A percentile compares a stretch with the other conserved stretches of the same genome.
These are phyloP conservation scores for Aplochiton taeniatus DNA, from an alignment of 2,797 vertebrate species.

Conservation along the genomic window DNA sequence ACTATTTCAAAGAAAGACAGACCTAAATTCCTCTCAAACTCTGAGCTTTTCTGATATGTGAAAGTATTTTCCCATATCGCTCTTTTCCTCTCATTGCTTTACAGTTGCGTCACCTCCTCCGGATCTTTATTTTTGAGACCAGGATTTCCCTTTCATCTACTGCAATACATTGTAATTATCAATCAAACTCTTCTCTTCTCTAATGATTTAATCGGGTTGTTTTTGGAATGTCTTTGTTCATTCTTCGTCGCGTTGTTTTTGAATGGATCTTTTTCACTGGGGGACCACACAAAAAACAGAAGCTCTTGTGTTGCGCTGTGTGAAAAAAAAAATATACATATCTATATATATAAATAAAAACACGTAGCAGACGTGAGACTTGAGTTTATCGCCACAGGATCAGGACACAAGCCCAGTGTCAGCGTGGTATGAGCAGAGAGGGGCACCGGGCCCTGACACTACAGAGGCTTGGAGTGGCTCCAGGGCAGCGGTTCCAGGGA, in stretches of 20 bases:
- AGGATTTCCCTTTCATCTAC: slow-evolving; percentile 5
- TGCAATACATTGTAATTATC: slow-evolving; percentile 14
- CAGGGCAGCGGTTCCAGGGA: slow-evolving; percentile 53
- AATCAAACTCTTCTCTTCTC: slow-evolving; percentile 13
- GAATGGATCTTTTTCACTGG: too few relatives aligned
- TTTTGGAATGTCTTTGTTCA: slow-evolving; percentile 20
- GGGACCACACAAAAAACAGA: slow-evolving; percentile 11
- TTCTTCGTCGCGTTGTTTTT: too few relatives aligned
- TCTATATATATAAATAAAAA: too few relatives aligned
- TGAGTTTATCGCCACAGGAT: slow-evolving; percentile 43
- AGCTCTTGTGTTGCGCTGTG: slow-evolving; percentile 33
- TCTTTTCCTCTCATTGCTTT: slow-evolving; percentile 43
- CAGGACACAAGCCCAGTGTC: slow-evolving; percentile 60
- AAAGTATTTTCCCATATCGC: slow-evolving; percentile 28
- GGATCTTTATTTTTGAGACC: slow-evolving; percentile 4
- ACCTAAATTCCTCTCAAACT: slow-evolving; percentile 48
- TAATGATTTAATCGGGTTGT: neutral
- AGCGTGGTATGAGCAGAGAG: slow-evolving; percentile 65
- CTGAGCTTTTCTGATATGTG: slow-evolving; percentile 34
- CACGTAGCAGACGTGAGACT: slow-evolving; percentile 44
- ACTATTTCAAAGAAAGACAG: slow-evolving; percentile 61
- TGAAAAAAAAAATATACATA: too few relatives aligned
- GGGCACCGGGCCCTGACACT: slow-evolving; percentile 49
- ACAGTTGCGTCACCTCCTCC: slow-evolving; percentile 51
- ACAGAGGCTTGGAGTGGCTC: slow-evolving; percentile 59